Conservation (phyloP, 2,888 invertebrate genomes). For the Orchesella flavescens region DNA sequence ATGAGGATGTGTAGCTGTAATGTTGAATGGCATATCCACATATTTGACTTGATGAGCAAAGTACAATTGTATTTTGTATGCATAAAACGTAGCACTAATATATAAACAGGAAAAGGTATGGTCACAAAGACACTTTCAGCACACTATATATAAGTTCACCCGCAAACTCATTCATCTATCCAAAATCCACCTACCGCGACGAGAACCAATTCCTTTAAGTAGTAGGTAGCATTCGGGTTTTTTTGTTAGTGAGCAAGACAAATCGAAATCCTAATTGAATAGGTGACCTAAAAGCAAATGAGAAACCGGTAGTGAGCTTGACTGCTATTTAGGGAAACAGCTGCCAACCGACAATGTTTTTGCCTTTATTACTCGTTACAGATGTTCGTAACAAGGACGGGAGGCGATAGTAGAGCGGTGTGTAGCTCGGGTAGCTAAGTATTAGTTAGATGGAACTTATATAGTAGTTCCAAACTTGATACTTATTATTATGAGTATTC, state of each 20-base stretch:
- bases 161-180: constrained; percentile 41
- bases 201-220: constrained; percentile 61
- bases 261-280: constrained; percentile 60
- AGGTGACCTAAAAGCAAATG: constrained; percentile 59
- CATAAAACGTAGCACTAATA: too few relatives aligned
- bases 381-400: too few relatives aligned
- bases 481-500: too few relatives aligned
- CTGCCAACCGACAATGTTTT: neutral
- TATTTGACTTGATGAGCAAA: too few relatives aligned
- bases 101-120: neutral
- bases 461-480: too few relatives aligned
- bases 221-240: neutral
- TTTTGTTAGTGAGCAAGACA: constrained; percentile 46
- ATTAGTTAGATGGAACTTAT: too few relatives aligned
- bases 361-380: neutral
- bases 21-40: too few relatives aligned
- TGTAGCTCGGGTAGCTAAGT: too few relatives aligned
- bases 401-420: too few relatives aligned
- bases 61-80: too few relatives aligned
- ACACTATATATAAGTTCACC: neutral
- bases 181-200: constrained; percentile 10
- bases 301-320: constrained; percentile 33
- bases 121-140: constrained; percentile 14
- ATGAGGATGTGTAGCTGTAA: too few relatives aligned
- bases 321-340: neutral